Percentiles rank a stretch among this genome's conserved stretches.
These are phyloP conservation scores for Phalera bucephala DNA, from an alignment of 2,888 invertebrate species.

Conservation along the genomic window DNA sequence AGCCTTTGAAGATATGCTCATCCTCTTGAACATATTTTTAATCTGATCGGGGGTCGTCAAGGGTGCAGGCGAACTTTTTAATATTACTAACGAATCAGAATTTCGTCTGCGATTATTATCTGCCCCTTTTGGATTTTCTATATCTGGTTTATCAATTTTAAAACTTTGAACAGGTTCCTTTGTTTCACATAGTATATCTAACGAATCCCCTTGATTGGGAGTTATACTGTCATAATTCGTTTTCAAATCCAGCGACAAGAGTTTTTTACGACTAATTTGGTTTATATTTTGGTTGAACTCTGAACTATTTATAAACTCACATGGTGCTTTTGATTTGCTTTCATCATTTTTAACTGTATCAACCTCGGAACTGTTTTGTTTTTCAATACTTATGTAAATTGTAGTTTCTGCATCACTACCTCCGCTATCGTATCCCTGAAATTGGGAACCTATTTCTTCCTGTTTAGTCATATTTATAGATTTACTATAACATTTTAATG, in stretches of 20 bases:
- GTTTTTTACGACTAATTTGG: slow-evolving; percentile 45
- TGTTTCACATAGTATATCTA: slow-evolving; percentile 23
- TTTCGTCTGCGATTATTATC: slow-evolving; percentile 39
- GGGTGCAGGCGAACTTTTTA: slow-evolving; percentile 34
- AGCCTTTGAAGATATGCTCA: slow-evolving; percentile 38
- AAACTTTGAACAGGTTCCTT: slow-evolving; percentile 13
- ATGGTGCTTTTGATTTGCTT: slow-evolving; percentile 11
- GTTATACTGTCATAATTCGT: slow-evolving; percentile 42
- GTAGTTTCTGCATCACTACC: slow-evolving; percentile 78
- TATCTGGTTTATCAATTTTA: slow-evolving; percentile 12
- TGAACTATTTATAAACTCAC: slow-evolving; percentile 9
- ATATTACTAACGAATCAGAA: slow-evolving; percentile 50
- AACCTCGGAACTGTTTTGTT: slow-evolving; percentile 42
- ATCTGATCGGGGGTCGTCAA: slow-evolving; percentile 45
- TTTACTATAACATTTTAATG: slow-evolving; percentile 1
- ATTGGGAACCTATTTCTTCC: slow-evolving; percentile 44
- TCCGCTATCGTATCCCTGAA: slow-evolving; percentile 80
- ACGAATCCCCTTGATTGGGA: slow-evolving; percentile 24
- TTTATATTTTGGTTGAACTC: slow-evolving; percentile 8
- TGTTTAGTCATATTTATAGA: slow-evolving; percentile 16
- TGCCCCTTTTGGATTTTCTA: slow-evolving; percentile 8
- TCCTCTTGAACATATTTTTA: slow-evolving; percentile 54
- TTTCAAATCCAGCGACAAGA: slow-evolving; percentile 60
- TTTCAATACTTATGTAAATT: slow-evolving; percentile 71
- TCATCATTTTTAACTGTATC: slow-evolving; percentile 24